Evolutionary conservation across 2,113 vertebrate species (phyloP), one percentile per base, ranked within the genome.

Genomic region (Heptranchias perlo): DNA sequence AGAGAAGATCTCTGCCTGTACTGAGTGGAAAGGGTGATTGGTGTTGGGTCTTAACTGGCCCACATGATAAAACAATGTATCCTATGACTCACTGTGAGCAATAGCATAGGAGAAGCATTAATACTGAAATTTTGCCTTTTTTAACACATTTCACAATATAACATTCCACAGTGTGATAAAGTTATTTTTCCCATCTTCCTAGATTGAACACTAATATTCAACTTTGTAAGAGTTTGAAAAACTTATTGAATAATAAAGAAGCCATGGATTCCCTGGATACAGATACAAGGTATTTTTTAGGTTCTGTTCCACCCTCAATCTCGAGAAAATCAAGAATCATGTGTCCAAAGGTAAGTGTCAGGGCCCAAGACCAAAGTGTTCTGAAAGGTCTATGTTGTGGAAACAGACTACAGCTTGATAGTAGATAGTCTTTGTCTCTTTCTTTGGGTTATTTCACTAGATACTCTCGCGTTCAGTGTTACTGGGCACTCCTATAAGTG

Each of bases 151-250:
- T 4, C 28, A 78, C 10, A 6, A 21, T 62, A n/a, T 92, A 92
- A 64, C 58, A n/a, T 64, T 61, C 4, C 89, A 93, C 14, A 93
- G 35, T 93, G 58, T 82, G 76, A 82, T 44, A 82, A 65, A 84
- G 18, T 96, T 62, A 39, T 1, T 35, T 78, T 82, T 31, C 96
- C 97, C 95, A 96, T 97, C 96, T 96, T 97, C 97, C 96, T 97
- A 99, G 99, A 96, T 97, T 99, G 96, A 99, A 99, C 97, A 99
- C 99, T 49, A 98, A 99, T 97, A 98, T 99, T 96, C 98, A 99
- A 28, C 97, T 99, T 10, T 99, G 98, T 96, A 98, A 98, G 95
- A 99, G 99, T 97, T 97, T 99, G 95, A 98, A 98, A 96, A 97
- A 97, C 96, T 96, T 99, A 95, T 96, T 99, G 92, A 97, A 98